Evolutionary conservation across 2,797 vertebrate species (phyloP), one percentile per base, ranked within the genome.

Genomic region (Schizothorax lantsangensis): DNA sequence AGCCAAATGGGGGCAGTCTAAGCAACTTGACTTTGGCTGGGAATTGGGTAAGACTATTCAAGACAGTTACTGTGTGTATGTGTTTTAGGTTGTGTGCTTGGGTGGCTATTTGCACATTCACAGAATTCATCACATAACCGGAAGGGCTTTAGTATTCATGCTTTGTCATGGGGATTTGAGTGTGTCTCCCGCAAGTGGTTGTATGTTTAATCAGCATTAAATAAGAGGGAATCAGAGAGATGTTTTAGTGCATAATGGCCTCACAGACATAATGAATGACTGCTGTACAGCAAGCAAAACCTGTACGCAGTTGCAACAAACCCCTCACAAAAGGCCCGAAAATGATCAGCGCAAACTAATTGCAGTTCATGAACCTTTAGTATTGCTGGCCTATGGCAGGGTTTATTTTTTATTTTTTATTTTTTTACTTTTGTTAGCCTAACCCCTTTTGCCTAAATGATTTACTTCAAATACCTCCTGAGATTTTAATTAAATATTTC

Each of bases 141-240:
- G 64, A 26, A 62, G 64, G 75, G 78, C 80, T 88, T 90, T 86
- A 73, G 79, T 75, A 90, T 89, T 80, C 88, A 86, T 64, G 40
- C 68, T 79, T 86, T 57, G 68, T 85, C 81, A 81, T 68, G 83
- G 49, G 57, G 83, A 83, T 83, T 83, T 86, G 72, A 77, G 62
- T 71, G 83, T n/a, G 75, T 72, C 36, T 86, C 45, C 66, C 11
- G 45, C 40, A 73, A 66, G 81, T 85, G 79, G 85, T 81, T 91
- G 86, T 89, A 62, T 88, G 84, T 84, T 90, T 91, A 90, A 89
- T 89, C 71, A 87, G 88, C 87, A 90, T 91, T 89, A 87, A 91
- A 89, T 89, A 88, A 90, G 69, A 71, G 90, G 59, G 62, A 85
- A 88, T 79, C 77, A 66, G 45, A 79, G 45, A 79, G 84, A 74